Percentiles rank a stretch among this genome's conserved stretches.
phyloP scores from a whole-genome alignment of 2,888 invertebrate genomes.

The Sturmia bella region DNA sequence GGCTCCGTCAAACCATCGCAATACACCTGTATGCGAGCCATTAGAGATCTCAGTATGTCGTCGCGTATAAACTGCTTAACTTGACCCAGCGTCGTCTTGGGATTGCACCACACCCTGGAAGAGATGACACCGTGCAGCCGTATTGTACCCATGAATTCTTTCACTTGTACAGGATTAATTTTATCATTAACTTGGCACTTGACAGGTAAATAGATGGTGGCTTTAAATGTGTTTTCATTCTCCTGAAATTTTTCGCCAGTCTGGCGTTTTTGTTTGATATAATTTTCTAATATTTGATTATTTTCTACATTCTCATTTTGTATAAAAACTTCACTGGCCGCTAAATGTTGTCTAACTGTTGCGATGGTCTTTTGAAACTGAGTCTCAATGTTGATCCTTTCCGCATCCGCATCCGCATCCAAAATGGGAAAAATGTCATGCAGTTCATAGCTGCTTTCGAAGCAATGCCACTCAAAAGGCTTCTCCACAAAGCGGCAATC shows the following conservation, averaged over 20 bases:
- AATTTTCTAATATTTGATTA: slow-evolving; percentile 85
- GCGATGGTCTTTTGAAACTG: slow-evolving; percentile 79
- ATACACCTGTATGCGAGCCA: slow-evolving; percentile 93
- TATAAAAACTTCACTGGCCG: slow-evolving; percentile 87
- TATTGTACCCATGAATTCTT: slow-evolving; percentile 78
- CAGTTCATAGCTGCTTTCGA: slow-evolving; percentile 89
- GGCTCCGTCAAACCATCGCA: slow-evolving; percentile 91
- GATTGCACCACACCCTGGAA: slow-evolving; percentile 88
- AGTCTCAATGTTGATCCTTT: slow-evolving; percentile 79
- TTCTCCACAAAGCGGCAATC: slow-evolving; percentile 90
- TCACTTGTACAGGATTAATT: slow-evolving; percentile 73
- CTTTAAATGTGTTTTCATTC: slow-evolving; percentile 80
- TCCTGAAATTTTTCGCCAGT: slow-evolving; percentile 41
- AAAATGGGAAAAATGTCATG: slow-evolving; percentile 89
- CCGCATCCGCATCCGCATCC: slow-evolving; percentile 84
- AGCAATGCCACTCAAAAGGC: slow-evolving; percentile 87
- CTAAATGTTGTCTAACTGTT: slow-evolving; percentile 76
- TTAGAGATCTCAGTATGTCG: slow-evolving; percentile 92
- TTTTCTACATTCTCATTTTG: slow-evolving; percentile 87
- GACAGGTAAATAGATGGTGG: slow-evolving; percentile 87
- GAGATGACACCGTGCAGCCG: slow-evolving; percentile 79
- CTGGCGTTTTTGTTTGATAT: slow-evolving; percentile 81
- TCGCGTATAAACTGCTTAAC: slow-evolving; percentile 89
- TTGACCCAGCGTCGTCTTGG: slow-evolving; percentile 88
- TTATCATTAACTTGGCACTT: slow-evolving; percentile 82